phyloP scores from a whole-genome alignment of 1,140 invertebrate genomes.

The Armadillidium nasatum region DNA sequence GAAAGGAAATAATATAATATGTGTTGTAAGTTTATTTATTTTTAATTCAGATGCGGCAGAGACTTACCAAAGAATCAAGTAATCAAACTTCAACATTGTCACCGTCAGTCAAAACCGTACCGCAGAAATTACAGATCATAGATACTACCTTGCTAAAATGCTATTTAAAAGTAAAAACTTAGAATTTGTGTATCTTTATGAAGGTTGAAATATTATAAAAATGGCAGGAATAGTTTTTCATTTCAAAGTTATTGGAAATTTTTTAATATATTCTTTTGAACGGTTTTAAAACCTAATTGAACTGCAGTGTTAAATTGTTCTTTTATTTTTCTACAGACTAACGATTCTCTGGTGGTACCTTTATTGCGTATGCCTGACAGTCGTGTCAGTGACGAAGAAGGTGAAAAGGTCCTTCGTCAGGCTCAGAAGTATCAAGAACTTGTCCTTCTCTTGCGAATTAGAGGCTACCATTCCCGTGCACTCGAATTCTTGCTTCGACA shows the following conservation, averaged over 20 bases:
- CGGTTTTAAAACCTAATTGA: no score
- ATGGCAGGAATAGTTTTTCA: no score
- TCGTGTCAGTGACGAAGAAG: slow-evolving; percentile 89
- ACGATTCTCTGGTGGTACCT: slow-evolving; percentile 86
- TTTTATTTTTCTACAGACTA: slow-evolving; percentile 63
- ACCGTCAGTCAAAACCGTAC: slow-evolving; percentile 47
- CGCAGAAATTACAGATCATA: slow-evolving; percentile 80
- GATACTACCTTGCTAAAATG: slow-evolving; percentile 95
- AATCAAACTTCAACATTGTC: slow-evolving; percentile 11
- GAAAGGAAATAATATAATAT: no score
- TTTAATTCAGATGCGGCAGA: slow-evolving; percentile 42
- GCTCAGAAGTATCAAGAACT: slow-evolving; percentile 87
- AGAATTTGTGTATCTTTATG: not conserved
- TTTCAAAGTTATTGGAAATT: no score
- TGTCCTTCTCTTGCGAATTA: slow-evolving; percentile 91
- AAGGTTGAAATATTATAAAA: no score
- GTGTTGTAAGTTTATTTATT: not conserved
- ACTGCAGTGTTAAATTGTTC: not conserved
- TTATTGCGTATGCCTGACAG: slow-evolving; percentile 79
- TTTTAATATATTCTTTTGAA: no score
- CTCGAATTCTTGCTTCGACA: slow-evolving; percentile 81
- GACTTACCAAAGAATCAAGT: slow-evolving; percentile 32
- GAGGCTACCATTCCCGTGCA: slow-evolving; percentile 80
- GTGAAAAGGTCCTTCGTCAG: slow-evolving; percentile 79
- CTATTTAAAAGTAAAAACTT: slow-evolving; percentile 71